These are phyloP conservation scores for Drosophila funebris DNA, from an alignment of 1,140 invertebrate genomes.

Conservation along the genomic window DNA sequence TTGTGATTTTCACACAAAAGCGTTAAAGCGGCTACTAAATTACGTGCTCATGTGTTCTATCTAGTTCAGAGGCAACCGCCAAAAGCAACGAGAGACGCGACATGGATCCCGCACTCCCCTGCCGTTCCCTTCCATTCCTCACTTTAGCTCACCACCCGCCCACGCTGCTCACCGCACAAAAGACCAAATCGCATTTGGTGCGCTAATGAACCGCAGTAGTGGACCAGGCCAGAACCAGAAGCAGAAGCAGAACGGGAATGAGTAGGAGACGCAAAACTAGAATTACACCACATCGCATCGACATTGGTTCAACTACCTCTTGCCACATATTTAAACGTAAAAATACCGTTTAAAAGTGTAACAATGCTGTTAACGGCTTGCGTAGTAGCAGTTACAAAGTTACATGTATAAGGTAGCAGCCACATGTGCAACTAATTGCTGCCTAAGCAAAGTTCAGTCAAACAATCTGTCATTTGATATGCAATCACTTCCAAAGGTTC, in stretches of 20 bases:
- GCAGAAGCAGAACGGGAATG: slow-evolving; percentile 15
- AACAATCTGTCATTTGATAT: neutral
- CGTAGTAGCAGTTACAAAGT: too few species aligned
- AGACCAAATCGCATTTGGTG: slow-evolving; percentile 74
- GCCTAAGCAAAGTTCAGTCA: neutral
- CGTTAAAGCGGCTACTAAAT: slow-evolving; percentile 79
- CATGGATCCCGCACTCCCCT: slow-evolving; percentile 6
- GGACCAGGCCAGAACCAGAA: slow-evolving; percentile 25
- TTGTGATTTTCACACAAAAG: slow-evolving; percentile 81
- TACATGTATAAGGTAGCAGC: neutral
- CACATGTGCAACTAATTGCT: neutral
- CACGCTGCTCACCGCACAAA: slow-evolving; percentile 28
- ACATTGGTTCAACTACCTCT: slow-evolving; percentile 33
- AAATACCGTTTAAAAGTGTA: slow-evolving; percentile 77
- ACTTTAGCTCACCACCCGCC: too few species aligned
- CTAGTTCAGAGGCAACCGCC: slow-evolving; percentile 55
- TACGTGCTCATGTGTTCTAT: slow-evolving; percentile 78
- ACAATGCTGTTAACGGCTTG: slow-evolving; percentile 80
- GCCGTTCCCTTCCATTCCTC: too few species aligned
- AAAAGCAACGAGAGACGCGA: slow-evolving; percentile 22
- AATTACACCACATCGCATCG: slow-evolving; percentile 7
- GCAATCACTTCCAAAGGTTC: neutral
- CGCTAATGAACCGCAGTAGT: slow-evolving; percentile 74
- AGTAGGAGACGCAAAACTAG: neutral
- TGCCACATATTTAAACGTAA: slow-evolving; percentile 66